These are phyloP conservation scores for Triplophysa rosa DNA, from an alignment of 2,113 vertebrate species.

Conservation along the genomic window DNA sequence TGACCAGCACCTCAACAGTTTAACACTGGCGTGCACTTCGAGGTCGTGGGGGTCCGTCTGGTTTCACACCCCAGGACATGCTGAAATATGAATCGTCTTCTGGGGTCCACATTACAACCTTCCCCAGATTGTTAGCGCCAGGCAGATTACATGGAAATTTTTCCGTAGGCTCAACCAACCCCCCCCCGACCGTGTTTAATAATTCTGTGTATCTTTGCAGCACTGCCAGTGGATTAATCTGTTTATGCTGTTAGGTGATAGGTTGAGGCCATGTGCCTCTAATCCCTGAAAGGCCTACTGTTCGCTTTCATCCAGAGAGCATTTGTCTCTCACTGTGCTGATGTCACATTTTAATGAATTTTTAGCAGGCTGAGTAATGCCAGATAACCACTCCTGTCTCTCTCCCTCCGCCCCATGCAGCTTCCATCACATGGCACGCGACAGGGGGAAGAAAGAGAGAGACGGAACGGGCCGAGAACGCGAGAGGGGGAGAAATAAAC, in stretches of 20 bases:
- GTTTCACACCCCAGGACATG: neutral
- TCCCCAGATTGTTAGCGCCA: conserved; percentile 86
- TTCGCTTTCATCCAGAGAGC: conserved; percentile 99
- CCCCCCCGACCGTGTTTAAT: conserved; percentile 89
- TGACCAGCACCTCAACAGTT: neutral
- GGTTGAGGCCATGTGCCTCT: conserved; percentile 87
- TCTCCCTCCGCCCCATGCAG: conserved; percentile 78
- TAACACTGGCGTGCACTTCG: neutral
- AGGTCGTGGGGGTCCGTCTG: neutral
- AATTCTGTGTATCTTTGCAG: conserved; percentile 98
- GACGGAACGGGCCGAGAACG: conserved; percentile 60
- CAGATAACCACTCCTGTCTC: conserved; percentile 93
- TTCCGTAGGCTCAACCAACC: conserved; percentile 75
- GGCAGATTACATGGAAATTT: conserved; percentile 91
- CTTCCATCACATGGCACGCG: conserved; percentile 70
- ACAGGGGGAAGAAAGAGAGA: conserved; percentile 59
- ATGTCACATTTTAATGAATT: conserved; percentile 99
- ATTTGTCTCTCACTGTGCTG: conserved; percentile 99
- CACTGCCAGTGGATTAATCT: conserved; percentile 97
- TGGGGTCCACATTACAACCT: conserved; percentile 74
- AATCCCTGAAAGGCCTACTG: conserved; percentile 98
- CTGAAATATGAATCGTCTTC: conserved; percentile 62
- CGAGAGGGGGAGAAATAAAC: conserved; percentile 27
- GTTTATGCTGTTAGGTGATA: conserved; percentile 90
- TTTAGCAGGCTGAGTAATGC: conserved; percentile 99